phyloP scores from a whole-genome alignment of 1,140 invertebrate species.

The Oreohelix idahoensis region DNA sequence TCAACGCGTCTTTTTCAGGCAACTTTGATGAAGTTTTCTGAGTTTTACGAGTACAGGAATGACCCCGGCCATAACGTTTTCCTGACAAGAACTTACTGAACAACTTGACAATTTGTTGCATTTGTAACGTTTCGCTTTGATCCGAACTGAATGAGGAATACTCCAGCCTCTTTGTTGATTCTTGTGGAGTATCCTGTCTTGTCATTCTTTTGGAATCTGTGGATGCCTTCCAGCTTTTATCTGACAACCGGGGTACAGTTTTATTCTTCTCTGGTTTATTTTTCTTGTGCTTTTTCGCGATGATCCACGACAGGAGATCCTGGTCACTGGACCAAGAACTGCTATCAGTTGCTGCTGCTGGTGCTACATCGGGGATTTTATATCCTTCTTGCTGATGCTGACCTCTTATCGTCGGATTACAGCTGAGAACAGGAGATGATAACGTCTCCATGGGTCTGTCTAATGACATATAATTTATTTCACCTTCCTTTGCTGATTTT shows the following conservation, averaged over 20 bases:
- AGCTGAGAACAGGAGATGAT: neutral
- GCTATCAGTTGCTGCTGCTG: neutral
- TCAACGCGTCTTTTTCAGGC: no score
- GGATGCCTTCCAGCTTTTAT: neutral
- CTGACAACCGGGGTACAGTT: neutral
- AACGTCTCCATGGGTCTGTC: neutral
- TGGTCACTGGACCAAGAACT: neutral
- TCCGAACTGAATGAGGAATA: neutral
- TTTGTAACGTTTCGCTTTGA: neutral
- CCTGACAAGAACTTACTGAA: neutral
- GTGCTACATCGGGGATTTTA: neutral
- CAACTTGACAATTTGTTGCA: neutral
- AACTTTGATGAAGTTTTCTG: no score
- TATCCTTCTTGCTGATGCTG: neutral
- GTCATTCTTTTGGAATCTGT: neutral
- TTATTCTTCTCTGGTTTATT: neutral
- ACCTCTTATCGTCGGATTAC: neutral
- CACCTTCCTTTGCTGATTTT: neutral
- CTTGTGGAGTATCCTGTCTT: neutral
- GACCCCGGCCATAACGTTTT: neutral
- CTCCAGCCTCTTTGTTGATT: neutral
- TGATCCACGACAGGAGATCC: neutral
- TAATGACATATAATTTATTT: neutral
- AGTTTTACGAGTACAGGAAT: no score
- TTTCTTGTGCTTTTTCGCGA: neutral